phyloP scores from a whole-genome alignment of 2,113 vertebrate genomes.

The Otus sunia region DNA sequence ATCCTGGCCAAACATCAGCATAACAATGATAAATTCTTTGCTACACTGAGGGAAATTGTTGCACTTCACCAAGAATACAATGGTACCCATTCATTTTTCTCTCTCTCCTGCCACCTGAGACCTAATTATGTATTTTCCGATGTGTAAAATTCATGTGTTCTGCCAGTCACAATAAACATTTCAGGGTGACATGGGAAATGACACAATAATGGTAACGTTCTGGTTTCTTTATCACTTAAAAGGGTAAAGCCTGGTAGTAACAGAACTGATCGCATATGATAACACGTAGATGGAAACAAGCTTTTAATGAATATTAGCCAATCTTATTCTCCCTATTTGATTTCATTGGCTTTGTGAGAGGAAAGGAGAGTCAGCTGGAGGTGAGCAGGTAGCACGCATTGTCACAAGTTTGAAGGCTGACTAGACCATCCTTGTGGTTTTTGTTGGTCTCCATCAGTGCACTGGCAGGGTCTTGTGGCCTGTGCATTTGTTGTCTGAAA shows the following conservation, averaged over 20 bases:
- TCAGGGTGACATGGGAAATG: neutral
- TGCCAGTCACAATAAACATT: neutral
- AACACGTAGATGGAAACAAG: neutral
- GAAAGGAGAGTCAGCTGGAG: neutral
- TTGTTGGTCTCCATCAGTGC: neutral
- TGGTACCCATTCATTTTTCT: neutral
- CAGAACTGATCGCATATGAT: neutral
- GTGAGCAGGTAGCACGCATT: neutral
- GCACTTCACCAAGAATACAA: neutral
- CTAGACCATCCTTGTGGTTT: neutral
- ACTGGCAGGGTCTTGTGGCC: neutral
- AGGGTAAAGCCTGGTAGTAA: neutral
- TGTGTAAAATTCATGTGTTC: neutral
- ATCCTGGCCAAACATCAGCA: neutral
- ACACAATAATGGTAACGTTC: neutral
- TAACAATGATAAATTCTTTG: neutral
- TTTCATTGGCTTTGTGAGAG: neutral
- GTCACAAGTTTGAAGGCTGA: neutral
- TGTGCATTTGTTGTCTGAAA: neutral
- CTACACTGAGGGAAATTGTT: neutral
- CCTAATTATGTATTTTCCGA: rapidly evolving
- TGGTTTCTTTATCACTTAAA: neutral
- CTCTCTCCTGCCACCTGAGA: neutral
- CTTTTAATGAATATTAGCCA: neutral
- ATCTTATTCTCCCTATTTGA: neutral